Evolutionary conservation across 1,140 invertebrate genomes (phyloP), one percentile per base, ranked within the genome.

Genomic region (Trichonephila inaurata): DNA sequence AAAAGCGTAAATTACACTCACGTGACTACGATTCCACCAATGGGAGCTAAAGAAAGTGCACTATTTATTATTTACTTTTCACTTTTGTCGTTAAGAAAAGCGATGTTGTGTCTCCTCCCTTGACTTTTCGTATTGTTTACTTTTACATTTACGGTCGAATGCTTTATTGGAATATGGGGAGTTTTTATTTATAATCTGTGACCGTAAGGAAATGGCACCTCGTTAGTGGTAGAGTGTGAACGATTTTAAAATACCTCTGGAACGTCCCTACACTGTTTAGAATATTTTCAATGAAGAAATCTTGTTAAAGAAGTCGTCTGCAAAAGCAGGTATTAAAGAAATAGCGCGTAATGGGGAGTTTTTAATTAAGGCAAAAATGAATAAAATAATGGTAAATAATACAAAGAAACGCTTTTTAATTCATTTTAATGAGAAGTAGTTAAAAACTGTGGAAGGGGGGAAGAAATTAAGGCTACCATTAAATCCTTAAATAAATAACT

Each of bases 1-100:
- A 19, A 72, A 64, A 89, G 87, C 64, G 87, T 89, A 89, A 89
- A 89, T 89, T 89, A 89, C 33, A 89, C 87, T 89, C 87, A 89
- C 87, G 87, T 89, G 87, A 24, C 44, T 10, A 69, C 61, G 64
- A 44, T 12, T 44, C 33, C 28, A 72, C 87, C 87, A 89, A 89
- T 89, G 60, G 85, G 87, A 64, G 33, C 6, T 5, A 3, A 51
- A 5, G 51, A 51, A 51, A 51, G 7, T 51, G 10, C 33, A 18
- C 72, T 33, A 77, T 77, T 77, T 77, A 77, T 77, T 77, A 77
- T 77, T 77, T 77, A 77, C 72, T 77, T 77, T 40, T 19, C 72
- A 77, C 72, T 77, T 77, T 77, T 77, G 28, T 77, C 72, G 72
- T 77, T 77, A 77, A 77, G 72, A 40, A 77, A 40, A 40, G 72